These are phyloP conservation scores for Peromyscus polionotus DNA, from an alignment of 2,113 vertebrate genomes.

Conservation along the genomic window DNA sequence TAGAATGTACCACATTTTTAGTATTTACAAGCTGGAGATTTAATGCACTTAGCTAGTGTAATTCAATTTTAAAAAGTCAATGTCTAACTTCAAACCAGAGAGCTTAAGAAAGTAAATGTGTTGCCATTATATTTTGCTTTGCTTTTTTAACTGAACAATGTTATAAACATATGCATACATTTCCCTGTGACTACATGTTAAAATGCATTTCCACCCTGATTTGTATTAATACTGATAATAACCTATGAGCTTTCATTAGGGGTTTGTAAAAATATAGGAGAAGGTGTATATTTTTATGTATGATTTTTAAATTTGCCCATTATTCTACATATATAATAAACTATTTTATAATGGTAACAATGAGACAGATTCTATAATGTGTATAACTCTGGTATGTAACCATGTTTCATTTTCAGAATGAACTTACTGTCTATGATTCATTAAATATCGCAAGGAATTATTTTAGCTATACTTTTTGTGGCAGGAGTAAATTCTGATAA, in stretches of 20 bases:
- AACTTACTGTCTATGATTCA: not conserved
- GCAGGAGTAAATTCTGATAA: not conserved
- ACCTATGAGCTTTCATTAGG: not conserved
- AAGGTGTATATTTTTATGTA: not conserved
- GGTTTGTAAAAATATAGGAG: not conserved
- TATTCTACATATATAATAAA: not conserved
- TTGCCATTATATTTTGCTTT: not conserved
- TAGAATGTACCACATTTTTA: not conserved
- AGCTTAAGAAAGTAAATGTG: not conserved
- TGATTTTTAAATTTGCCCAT: slow-evolving; percentile 27
- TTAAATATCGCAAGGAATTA: not conserved
- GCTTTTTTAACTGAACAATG: not conserved
- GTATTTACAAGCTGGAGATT: not conserved
- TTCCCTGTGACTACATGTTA: not conserved
- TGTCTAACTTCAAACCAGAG: not conserved
- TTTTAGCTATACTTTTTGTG: not conserved
- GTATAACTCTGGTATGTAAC: not conserved
- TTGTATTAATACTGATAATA: not conserved
- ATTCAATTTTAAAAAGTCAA: not conserved
- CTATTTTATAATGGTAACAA: not conserved
- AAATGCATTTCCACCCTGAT: not conserved
- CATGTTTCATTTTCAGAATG: not conserved
- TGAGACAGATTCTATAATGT: slow-evolving; percentile 11
- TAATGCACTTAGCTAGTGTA: not conserved
- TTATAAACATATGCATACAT: not conserved